Evolutionary conservation across 2,888 invertebrate genomes (phyloP).

Genomic region (Drosophila merina): DNA sequence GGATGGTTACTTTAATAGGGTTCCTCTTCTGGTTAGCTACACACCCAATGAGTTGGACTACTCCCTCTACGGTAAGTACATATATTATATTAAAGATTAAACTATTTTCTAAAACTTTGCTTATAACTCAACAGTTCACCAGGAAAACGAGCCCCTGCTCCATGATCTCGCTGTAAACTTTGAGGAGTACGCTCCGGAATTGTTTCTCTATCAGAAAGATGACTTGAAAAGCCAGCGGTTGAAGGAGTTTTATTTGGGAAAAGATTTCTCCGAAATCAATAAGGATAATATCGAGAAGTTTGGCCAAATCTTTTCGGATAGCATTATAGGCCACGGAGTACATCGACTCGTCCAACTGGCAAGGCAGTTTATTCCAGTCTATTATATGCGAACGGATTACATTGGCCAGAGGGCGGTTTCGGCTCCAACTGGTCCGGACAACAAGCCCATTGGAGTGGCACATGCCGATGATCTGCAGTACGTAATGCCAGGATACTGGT

Average conservation of each 20-base stretch:
- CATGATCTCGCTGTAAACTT: conserved; percentile 72
- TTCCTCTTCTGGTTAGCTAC: conserved; percentile 87
- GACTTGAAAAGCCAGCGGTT: conserved; percentile 36
- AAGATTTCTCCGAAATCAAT: conserved; percentile 29
- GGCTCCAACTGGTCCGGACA: conserved; percentile 81
- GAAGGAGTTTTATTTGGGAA: conserved; percentile 60
- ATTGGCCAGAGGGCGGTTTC: conserved; percentile 85
- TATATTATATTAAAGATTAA: no score
- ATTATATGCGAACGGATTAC: conserved; percentile 86
- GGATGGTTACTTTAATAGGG: conserved; percentile 85
- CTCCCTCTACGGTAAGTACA: conserved; percentile 78
- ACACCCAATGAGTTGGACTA: conserved; percentile 86
- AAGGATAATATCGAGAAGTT: conserved; percentile 55
- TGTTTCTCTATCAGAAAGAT: conserved; percentile 80
- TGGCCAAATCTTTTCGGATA: conserved; percentile 86
- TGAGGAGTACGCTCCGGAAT: conserved; percentile 74
- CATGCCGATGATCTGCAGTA: conserved; percentile 80
- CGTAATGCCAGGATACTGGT: conserved; percentile 64
- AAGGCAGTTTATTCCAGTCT: conserved; percentile 85
- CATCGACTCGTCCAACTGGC: conserved; percentile 86
- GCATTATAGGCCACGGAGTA: conserved; percentile 85
- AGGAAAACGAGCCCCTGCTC: conserved; percentile 59
- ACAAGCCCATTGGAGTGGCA: conserved; percentile 75
- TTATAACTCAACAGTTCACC: conserved; percentile 45
- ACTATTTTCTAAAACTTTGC: not conserved